These are phyloP conservation scores for Entelurus aequoreus DNA, from an alignment of 2,113 vertebrate species.

Conservation along the genomic window DNA sequence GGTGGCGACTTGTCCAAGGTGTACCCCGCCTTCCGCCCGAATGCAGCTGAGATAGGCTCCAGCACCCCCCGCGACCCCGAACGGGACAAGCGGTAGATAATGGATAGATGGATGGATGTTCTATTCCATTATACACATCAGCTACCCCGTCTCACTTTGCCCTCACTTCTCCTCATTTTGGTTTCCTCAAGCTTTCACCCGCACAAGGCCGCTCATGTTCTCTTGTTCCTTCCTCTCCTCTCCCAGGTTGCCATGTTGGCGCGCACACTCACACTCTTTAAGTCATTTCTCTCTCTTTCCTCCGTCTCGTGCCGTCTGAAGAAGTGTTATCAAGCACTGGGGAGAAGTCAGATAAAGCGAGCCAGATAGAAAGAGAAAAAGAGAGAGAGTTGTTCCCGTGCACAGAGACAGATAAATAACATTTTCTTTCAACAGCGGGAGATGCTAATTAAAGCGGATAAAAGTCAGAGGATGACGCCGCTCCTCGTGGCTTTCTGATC, in stretches of 20 bases:
- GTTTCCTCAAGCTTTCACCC: conserved; percentile 19
- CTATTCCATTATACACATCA: background rate
- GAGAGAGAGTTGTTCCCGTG: conserved; percentile 19
- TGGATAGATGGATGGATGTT: no score
- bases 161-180: conserved; percentile 7
- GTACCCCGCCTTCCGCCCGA: no score
- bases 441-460: conserved; percentile 52
- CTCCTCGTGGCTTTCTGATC: conserved; percentile 38
- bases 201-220: background rate
- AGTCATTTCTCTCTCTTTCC: conserved; percentile 5
- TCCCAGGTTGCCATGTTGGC: conserved; percentile 5
- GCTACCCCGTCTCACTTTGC: background rate
- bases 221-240: conserved; percentile 1
- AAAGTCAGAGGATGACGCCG: conserved; percentile 40
- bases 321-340: conserved; percentile 24
- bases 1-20: no score
- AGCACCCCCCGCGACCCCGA: no score
- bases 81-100: no score
- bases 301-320: background rate
- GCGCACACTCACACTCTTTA: background rate
- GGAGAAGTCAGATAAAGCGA: conserved; percentile 23
- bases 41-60: no score
- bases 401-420: conserved; percentile 41
- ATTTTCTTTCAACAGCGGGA: conserved; percentile 34
- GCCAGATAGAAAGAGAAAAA: background rate